These are phyloP conservation scores for Progne subis DNA, from an alignment of 2,113 vertebrate genomes.

Conservation along the genomic window DNA sequence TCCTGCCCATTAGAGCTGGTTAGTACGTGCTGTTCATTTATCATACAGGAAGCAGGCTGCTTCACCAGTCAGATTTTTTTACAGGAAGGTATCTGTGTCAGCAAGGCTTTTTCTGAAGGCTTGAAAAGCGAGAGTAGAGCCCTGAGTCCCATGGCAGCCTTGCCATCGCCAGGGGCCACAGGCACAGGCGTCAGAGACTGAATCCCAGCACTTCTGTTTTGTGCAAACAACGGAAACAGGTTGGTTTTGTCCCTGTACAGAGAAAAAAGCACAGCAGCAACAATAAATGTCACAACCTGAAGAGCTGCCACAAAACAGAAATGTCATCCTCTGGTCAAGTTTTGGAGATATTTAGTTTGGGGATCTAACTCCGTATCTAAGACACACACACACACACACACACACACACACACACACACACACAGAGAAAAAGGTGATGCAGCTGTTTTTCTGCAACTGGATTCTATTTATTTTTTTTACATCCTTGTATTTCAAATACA, in stretches of 20 bases:
- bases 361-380: neutral
- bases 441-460: neutral
- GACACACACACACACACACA: neutral
- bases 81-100: neutral
- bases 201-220: neutral
- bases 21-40: conserved; percentile 1
- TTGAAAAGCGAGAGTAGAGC: neutral
- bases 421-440: neutral
- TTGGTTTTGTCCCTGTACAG: neutral
- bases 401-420: neutral
- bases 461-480: neutral
- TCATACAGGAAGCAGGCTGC: neutral
- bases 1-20: conserved; percentile 30
- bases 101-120: neutral
- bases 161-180: neutral
- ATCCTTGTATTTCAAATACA: neutral
- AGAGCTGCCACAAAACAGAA: neutral
- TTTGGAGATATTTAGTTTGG: neutral
- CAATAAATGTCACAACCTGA: conserved; percentile 28
- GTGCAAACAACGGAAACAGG: neutral
- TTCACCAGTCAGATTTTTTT: neutral
- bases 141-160: neutral
- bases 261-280: neutral
- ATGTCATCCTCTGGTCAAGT: neutral
- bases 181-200: accelerated